Evolutionary conservation across 2,113 vertebrate genomes (phyloP).

Genomic region (Lichenostomus cassidix): DNA sequence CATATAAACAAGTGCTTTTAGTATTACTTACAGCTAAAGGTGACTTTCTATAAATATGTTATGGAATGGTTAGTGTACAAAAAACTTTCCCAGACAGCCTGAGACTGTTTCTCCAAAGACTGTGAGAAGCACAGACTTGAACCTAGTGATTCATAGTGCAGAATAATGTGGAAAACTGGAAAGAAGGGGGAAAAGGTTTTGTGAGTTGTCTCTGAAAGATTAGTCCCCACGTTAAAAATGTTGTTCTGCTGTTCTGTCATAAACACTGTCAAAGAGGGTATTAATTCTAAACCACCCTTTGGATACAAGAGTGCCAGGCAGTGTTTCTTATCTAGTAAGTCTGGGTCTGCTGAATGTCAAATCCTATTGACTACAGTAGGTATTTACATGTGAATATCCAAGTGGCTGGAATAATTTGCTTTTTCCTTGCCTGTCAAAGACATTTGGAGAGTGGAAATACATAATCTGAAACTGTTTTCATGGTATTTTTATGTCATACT

Average conservation of each 20-base stretch:
- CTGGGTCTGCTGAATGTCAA: background rate
- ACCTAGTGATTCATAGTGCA: background rate
- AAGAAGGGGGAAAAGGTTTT: background rate
- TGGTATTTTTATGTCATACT: background rate
- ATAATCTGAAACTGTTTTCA: background rate
- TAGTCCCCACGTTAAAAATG: background rate
- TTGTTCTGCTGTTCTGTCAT: background rate
- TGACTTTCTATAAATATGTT: background rate
- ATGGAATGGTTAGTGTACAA: background rate
- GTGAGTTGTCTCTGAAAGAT: background rate
- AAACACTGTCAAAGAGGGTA: background rate
- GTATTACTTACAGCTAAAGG: background rate
- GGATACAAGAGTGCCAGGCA: background rate
- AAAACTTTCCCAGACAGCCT: background rate
- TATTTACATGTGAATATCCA: background rate
- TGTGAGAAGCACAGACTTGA: background rate
- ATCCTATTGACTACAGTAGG: background rate
- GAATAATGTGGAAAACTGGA: background rate
- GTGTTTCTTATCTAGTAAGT: background rate
- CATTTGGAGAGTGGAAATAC: background rate
- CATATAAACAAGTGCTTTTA: background rate
- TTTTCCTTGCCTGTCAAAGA: background rate
- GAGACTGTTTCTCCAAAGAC: background rate
- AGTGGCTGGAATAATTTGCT: background rate
- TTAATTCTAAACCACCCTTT: background rate